phyloP scores from a whole-genome alignment of 64 coral and sea anemone genomes.

The Anthopleura sola region DNA sequence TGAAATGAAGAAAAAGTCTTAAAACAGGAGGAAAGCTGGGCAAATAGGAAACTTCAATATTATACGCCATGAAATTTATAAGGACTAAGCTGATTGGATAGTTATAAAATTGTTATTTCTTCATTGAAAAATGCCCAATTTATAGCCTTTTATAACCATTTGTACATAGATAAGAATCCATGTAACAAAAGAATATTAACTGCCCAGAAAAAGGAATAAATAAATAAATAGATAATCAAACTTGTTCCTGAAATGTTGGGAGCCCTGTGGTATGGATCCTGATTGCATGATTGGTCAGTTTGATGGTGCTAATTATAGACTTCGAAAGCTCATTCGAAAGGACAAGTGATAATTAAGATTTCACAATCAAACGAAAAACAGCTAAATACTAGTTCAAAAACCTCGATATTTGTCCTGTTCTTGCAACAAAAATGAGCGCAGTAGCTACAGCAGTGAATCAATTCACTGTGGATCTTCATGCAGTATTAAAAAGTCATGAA shows the following conservation, averaged over 20 bases:
- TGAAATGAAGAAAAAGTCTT: neutral
- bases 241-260: neutral
- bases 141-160: no score
- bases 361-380: neutral
- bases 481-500: constrained; percentile 14
- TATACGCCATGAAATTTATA: neutral
- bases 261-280: neutral
- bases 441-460: constrained; percentile 35
- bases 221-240: neutral
- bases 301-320: neutral
- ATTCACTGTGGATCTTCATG: constrained; percentile 43
- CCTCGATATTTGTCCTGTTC: neutral
- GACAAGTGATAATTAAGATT: no score
- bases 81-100: neutral
- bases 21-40: neutral
- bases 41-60: neutral
- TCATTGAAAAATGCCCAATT: no score
- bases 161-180: no score
- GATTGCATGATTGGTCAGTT: neutral
- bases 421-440: constrained; percentile 29
- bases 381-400: neutral
- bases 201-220: no score
- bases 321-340: neutral
- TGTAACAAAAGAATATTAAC: no score
- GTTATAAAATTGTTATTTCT: neutral